These are phyloP conservation scores for Phaethon lepturus DNA, from an alignment of 2,113 vertebrate species.

Conservation along the genomic window DNA sequence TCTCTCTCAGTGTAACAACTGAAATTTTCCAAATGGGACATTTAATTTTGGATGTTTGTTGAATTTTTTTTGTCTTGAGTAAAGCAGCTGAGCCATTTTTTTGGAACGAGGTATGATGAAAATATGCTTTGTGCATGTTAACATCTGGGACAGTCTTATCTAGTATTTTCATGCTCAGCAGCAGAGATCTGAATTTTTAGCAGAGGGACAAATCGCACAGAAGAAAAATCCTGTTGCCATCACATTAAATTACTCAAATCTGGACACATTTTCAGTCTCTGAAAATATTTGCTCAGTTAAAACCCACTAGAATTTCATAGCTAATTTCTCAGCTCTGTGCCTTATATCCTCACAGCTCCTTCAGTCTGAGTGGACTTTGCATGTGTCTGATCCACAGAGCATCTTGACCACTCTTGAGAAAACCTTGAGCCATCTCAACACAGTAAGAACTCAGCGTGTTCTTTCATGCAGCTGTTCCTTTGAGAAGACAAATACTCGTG, in stretches of 20 bases:
- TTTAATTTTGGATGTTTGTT: not conserved
- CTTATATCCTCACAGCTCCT: not conserved
- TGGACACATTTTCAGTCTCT: not conserved
- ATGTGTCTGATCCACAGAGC: not conserved
- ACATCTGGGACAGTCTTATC: not conserved
- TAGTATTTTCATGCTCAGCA: not conserved
- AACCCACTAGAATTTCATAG: not conserved
- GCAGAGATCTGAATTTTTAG: not conserved
- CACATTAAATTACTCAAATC: not conserved
- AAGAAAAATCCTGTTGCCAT: not conserved
- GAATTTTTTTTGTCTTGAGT: not conserved
- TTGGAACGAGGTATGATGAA: not conserved
- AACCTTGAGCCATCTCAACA: not conserved
- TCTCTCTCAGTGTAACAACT: not conserved
- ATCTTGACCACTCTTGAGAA: not conserved
- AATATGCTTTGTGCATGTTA: not conserved
- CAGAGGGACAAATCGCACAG: not conserved
- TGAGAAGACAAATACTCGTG: not conserved
- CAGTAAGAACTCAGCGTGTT: rapidly evolving
- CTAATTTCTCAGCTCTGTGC: not conserved
- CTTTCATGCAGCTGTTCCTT: not conserved
- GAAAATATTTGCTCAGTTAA: not conserved
- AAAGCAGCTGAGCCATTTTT: not conserved
- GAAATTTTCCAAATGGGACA: not conserved
- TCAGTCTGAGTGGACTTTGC: not conserved